Conservation (phyloP, 2,888 invertebrate genomes). For the Rotaria macrura region DNA sequence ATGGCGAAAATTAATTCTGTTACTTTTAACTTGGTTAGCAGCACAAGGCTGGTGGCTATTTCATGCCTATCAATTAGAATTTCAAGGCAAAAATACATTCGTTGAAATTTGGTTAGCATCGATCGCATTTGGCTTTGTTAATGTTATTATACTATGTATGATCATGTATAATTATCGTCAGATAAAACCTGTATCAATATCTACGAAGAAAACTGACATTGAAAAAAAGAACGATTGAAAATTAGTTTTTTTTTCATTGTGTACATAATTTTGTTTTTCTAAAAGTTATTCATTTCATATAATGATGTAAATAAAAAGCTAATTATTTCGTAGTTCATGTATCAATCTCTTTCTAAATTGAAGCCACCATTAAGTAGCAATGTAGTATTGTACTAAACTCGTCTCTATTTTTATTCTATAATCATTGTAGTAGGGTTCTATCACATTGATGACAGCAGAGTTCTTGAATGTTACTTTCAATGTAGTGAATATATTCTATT, state of each 20-base stretch:
- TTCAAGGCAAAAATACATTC: slow-evolving; percentile 70
- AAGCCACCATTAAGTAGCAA: too few relatives aligned
- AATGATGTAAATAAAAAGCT: background rate
- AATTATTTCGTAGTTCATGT: too few relatives aligned
- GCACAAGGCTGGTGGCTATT: slow-evolving; percentile 65
- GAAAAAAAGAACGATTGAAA: slow-evolving; percentile 12
- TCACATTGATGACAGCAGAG: too few relatives aligned
- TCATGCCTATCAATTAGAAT: slow-evolving; percentile 82
- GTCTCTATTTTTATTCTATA: too few relatives aligned
- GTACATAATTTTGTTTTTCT: background rate
- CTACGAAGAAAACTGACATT: background rate
- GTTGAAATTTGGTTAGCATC: slow-evolving; percentile 72
- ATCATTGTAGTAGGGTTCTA: too few relatives aligned
- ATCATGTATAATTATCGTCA: background rate
- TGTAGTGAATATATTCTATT: too few relatives aligned
- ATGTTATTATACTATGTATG: background rate
- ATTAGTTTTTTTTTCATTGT: background rate
- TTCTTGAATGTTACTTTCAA: too few relatives aligned
- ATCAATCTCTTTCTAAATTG: too few relatives aligned
- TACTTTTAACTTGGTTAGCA: slow-evolving; percentile 54
- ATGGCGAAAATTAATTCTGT: slow-evolving; percentile 48
- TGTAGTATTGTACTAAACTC: too few relatives aligned
- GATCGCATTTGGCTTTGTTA: slow-evolving; percentile 57
- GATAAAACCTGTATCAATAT: background rate
- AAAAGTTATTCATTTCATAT: background rate